Conservation (phyloP, 2,888 invertebrate species). For the Nephrotoma appendiculata region DNA sequence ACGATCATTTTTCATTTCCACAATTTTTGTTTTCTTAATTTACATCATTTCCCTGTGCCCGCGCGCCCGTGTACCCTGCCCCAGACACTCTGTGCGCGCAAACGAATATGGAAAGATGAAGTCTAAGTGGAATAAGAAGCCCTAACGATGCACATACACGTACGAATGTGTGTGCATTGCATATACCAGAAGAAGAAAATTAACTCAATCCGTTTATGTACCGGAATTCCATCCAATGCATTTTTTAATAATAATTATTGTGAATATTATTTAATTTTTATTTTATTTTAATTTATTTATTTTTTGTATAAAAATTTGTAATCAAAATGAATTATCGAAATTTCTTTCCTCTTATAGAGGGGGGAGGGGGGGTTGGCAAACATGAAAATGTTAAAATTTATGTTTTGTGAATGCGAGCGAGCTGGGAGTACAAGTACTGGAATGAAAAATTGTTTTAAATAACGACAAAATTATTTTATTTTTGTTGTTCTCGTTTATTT, state of each 20-base stretch:
- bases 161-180: not conserved
- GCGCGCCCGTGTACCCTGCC: not conserved
- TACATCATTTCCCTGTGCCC: not conserved
- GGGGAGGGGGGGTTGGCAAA: not conserved
- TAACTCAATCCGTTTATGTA: not conserved
- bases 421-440: not conserved
- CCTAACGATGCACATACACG: not conserved
- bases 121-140: not conserved
- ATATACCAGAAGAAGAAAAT: not conserved
- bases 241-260: not conserved
- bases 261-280: not conserved
- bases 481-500: not conserved
- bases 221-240: not conserved
- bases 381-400: not conserved
- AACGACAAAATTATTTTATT: not conserved
- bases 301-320: not conserved
- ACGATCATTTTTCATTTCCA: not conserved
- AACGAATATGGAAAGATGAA: not conserved
- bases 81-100: not conserved
- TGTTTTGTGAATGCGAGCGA: not conserved
- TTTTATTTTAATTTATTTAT: not conserved
- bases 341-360: not conserved
- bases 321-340: not conserved
- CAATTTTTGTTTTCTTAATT: not conserved
- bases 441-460: not conserved